Conservation (phyloP, 2,888 invertebrate genomes). For the Synanthedon tipuliformis region DNA sequence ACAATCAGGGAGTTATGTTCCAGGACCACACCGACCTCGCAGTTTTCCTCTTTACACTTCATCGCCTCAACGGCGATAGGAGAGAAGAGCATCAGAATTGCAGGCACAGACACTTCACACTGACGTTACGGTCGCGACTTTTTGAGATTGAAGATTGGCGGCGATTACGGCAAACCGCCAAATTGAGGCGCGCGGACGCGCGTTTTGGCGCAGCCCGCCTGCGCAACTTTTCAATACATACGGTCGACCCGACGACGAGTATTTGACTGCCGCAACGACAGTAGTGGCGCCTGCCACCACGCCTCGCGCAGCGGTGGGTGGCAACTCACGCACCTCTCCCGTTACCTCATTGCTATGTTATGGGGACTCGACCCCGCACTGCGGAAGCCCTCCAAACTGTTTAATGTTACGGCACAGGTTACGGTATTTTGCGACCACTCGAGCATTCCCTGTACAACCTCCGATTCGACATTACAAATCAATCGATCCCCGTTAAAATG, state of each 20-base stretch:
- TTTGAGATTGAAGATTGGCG: conserved; percentile 8
- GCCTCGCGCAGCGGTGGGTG: conserved; percentile 63
- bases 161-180: conserved; percentile 31
- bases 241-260: conserved; percentile 49
- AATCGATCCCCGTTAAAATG: neutral
- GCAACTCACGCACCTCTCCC: conserved; percentile 63
- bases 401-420: conserved; percentile 24
- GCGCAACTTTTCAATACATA: conserved; percentile 43
- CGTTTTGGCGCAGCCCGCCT: conserved; percentile 58
- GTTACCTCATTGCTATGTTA: conserved; percentile 66
- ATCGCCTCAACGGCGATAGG: conserved; percentile 67
- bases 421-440: conserved; percentile 25
- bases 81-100: conserved; percentile 54
- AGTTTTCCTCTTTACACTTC: conserved; percentile 71
- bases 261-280: conserved; percentile 50
- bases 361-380: conserved; percentile 56
- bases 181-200: conserved; percentile 36
- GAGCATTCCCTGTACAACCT: conserved; percentile 6
- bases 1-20: conserved; percentile 66
- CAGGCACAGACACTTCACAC: conserved; percentile 46
- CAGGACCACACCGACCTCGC: conserved; percentile 66
- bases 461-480: conserved; percentile 8
- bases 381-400: conserved; percentile 42
- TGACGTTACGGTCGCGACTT: conserved; percentile 18
- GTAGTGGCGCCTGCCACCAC: conserved; percentile 25